phyloP scores from a whole-genome alignment of 2,888 invertebrate species.

The Lampropteryx suffumata region DNA sequence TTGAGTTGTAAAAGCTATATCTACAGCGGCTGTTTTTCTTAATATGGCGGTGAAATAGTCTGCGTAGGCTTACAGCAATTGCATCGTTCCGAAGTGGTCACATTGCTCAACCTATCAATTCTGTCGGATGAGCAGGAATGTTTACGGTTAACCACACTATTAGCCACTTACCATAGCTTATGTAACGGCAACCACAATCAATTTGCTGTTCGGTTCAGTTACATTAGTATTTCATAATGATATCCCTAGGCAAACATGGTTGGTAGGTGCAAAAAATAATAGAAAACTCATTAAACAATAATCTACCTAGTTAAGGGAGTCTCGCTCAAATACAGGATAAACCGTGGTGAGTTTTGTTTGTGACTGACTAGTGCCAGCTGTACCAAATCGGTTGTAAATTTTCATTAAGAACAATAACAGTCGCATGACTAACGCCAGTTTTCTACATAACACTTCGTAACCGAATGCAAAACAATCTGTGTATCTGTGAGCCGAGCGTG shows the following conservation, averaged over 20 bases:
- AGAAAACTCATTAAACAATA: too few species aligned
- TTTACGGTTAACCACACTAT: conserved; percentile 29
- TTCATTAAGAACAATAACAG: too few species aligned
- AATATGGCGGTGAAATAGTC: neutral
- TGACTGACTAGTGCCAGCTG: too few species aligned
- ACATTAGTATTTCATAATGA: conserved; percentile 30
- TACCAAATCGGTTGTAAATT: too few species aligned
- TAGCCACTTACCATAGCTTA: conserved; percentile 20
- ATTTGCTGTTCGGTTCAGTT: conserved; percentile 28
- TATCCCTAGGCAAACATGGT: neutral
- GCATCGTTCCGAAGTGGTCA: conserved; percentile 6
- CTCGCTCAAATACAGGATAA: too few species aligned
- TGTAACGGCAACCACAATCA: conserved; percentile 31
- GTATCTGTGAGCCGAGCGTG: conserved; percentile 27
- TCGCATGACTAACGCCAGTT: neutral
- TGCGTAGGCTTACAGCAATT: neutral
- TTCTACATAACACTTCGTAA: conserved; percentile 11
- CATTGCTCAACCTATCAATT: conserved; percentile 25
- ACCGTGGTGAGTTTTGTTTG: too few species aligned
- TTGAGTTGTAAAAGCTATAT: too few species aligned
- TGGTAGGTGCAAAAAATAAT: too few species aligned
- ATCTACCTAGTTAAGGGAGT: too few species aligned
- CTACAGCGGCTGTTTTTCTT: too few species aligned
- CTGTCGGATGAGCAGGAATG: conserved; percentile 20
- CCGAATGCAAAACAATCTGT: conserved; percentile 19